These are phyloP conservation scores for Turdus rufiventris DNA, from an alignment of 2,113 vertebrate species.

Conservation along the genomic window DNA sequence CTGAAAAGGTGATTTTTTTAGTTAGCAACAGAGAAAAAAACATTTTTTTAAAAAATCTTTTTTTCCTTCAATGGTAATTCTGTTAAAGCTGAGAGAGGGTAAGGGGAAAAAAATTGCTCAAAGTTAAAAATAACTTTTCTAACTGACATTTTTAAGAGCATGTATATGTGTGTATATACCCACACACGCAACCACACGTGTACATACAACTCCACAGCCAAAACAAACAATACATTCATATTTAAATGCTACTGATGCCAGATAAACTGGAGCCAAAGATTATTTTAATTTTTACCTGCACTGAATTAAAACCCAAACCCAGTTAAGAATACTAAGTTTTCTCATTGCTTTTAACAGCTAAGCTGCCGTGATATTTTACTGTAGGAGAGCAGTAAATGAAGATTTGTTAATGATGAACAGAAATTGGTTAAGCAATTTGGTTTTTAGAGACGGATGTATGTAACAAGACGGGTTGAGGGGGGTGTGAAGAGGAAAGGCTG, in stretches of 20 bases:
- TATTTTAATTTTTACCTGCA: background rate
- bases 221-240: background rate
- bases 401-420: constrained; percentile 51
- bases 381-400: background rate
- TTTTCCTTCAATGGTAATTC: background rate
- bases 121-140: background rate
- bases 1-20: background rate
- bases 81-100: background rate
- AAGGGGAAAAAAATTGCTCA: background rate
- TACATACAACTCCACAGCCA: constrained; percentile 11
- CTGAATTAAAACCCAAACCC: background rate
- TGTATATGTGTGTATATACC: constrained; percentile 48
- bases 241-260: constrained; percentile 6
- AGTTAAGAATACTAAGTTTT: background rate
- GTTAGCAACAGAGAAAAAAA: background rate
- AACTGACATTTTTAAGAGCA: background rate
- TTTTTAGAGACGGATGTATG: constrained; percentile 66
- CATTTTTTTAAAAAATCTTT: rapidly evolving
- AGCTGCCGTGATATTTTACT: background rate
- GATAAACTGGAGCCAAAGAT: background rate
- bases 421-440: constrained; percentile 10
- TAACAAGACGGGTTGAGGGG: constrained; percentile 39
- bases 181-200: constrained; percentile 5
- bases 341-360: background rate
- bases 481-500: constrained; percentile 24